Evolutionary conservation across 2,797 vertebrate genomes (phyloP).

Genomic region (Perodicticus potto): DNA sequence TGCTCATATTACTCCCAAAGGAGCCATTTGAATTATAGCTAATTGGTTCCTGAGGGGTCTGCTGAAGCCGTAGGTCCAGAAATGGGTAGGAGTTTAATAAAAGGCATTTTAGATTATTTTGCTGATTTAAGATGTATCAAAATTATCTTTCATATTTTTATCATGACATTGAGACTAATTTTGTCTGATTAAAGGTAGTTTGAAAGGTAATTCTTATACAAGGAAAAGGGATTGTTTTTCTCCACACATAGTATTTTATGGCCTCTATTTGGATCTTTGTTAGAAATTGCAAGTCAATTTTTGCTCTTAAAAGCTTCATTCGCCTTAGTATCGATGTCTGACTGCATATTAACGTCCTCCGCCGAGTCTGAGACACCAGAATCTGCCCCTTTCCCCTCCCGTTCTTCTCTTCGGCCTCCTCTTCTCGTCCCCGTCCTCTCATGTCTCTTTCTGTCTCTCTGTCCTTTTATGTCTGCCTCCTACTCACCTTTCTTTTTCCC

Average conservation of each 20-base stretch:
- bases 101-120: conserved; percentile 51
- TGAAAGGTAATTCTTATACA: conserved; percentile 38
- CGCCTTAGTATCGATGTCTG: not conserved
- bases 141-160: conserved; percentile 52
- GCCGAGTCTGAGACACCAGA: not conserved
- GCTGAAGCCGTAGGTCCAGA: not conserved
- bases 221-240: conserved; percentile 1
- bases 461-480: not conserved
- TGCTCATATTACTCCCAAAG: not conserved
- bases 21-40: conserved; percentile 37
- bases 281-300: not conserved
- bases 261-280: not conserved
- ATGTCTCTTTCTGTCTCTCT: not conserved
- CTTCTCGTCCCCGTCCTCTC: not conserved
- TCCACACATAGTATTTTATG: not conserved
- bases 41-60: conserved; percentile 31
- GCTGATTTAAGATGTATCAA: conserved; percentile 35
- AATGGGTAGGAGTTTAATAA: not conserved
- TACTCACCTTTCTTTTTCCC: not conserved
- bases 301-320: not conserved
- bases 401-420: not conserved
- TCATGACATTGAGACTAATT: conserved; percentile 31
- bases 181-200: not conserved
- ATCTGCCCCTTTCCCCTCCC: not conserved
- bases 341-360: not conserved